Conservation (phyloP, 2,113 vertebrate genomes). For the Egretta garzetta region DNA sequence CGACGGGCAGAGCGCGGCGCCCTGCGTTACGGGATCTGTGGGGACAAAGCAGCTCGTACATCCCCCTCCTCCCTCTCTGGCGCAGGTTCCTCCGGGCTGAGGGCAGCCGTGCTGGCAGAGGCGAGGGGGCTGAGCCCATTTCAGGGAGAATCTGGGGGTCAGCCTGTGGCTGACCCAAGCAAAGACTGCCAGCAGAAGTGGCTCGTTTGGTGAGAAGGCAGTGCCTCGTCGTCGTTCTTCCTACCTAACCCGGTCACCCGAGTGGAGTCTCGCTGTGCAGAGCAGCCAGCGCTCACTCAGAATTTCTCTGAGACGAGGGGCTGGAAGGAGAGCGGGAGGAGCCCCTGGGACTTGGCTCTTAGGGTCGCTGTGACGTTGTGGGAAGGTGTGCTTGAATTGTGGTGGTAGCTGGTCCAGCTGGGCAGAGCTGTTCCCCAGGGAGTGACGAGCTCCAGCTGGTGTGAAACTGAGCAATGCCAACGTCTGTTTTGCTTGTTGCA, state of each 20-base stretch:
- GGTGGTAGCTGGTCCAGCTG: background rate
- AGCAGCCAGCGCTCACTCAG: background rate
- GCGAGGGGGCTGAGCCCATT: background rate
- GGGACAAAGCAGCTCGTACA: background rate
- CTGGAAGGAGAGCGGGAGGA: background rate
- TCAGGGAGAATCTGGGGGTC: background rate
- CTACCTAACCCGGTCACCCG: background rate
- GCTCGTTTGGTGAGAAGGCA: background rate
- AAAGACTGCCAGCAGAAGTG: background rate
- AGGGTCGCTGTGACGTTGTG: fast-evolving
- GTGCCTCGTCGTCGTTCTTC: background rate
- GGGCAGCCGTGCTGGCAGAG: background rate
- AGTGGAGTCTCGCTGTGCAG: background rate
- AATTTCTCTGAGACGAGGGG: background rate
- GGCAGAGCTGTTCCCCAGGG: background rate
- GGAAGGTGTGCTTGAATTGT: fast-evolving
- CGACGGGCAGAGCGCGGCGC: background rate
- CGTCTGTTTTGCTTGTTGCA: conserved; percentile 62
- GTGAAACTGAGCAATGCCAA: background rate
- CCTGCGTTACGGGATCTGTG: background rate
- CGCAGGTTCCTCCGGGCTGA: background rate
- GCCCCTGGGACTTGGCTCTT: background rate
- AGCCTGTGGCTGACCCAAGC: background rate
- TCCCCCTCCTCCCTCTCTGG: background rate
- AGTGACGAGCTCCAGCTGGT: background rate